Evolutionary conservation across 2,113 vertebrate species (phyloP).

Genomic region (Ictalurus punctatus): DNA sequence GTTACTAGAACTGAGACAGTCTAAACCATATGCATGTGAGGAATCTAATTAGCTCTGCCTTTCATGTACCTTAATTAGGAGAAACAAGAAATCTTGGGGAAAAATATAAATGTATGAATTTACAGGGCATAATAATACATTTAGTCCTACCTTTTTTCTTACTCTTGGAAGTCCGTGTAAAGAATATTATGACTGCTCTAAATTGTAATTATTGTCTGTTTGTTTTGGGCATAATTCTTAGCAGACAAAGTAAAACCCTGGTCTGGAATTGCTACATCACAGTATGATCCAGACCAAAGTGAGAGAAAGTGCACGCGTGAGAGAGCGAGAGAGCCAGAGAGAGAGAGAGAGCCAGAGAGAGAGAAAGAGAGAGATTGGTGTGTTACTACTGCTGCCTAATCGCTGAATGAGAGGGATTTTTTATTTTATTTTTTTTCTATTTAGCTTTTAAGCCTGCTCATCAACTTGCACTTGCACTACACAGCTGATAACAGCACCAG

Average conservation of each 20-base stretch:
- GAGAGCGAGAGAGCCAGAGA: slow-evolving; percentile 34
- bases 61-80: neutral
- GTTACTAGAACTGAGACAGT: neutral
- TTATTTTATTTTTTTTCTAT: slow-evolving; percentile 36
- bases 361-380: slow-evolving; percentile 2
- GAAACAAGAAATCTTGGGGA: neutral
- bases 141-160: neutral
- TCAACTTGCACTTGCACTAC: slow-evolving; percentile 63
- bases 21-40: neutral
- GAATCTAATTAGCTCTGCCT: neutral
- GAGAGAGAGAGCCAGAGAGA: slow-evolving; percentile 36
- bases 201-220: slow-evolving; percentile 9
- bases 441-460: slow-evolving; percentile 56
- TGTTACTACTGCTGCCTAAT: slow-evolving; percentile 54
- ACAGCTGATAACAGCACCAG: neutral
- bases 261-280: slow-evolving; percentile 59
- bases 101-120: neutral
- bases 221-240: slow-evolving; percentile 7
- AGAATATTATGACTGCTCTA: slow-evolving; percentile 1
- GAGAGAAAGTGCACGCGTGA: neutral
- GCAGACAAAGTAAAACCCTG: slow-evolving; percentile 61
- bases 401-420: slow-evolving; percentile 60
- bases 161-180: neutral
- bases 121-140: neutral
- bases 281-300: slow-evolving; percentile 51